Percentiles rank a stretch among this genome's conserved stretches.
These are phyloP conservation scores for Macrotus californicus DNA, from an alignment of 2,113 vertebrate genomes.

Conservation along the genomic window DNA sequence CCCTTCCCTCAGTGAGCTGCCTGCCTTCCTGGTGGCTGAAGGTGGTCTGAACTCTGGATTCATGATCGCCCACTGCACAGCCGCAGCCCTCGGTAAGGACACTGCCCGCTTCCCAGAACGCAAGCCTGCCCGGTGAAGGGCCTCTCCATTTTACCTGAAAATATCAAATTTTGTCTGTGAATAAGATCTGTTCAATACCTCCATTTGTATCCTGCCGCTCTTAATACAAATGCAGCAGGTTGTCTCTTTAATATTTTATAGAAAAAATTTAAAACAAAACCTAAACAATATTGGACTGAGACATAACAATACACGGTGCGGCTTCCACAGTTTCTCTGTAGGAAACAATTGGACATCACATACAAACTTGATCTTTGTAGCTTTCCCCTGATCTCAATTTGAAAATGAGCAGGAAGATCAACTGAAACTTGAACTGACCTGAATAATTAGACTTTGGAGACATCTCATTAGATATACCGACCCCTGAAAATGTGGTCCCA, in stretches of 20 bases:
- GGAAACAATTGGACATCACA: neutral
- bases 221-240: neutral
- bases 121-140: neutral
- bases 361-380: neutral
- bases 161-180: neutral
- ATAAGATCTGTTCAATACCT: neutral
- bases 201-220: neutral
- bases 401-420: neutral
- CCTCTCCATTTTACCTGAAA: neutral
- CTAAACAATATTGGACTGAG: neutral
- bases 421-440: neutral
- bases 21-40: conserved; percentile 95
- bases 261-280: neutral
- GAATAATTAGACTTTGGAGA: neutral
- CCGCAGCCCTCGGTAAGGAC: conserved; percentile 91
- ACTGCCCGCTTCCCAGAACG: neutral
- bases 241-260: neutral
- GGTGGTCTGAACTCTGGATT: conserved; percentile 98
- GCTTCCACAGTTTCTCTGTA: neutral
- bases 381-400: neutral
- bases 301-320: neutral
- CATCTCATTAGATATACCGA: neutral
- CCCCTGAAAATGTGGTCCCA: neutral
- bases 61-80: conserved; percentile 99
- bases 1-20: conserved; percentile 94